Evolutionary conservation across 1,140 invertebrate genomes (phyloP).

Genomic region (Atopsyche davidsoni): DNA sequence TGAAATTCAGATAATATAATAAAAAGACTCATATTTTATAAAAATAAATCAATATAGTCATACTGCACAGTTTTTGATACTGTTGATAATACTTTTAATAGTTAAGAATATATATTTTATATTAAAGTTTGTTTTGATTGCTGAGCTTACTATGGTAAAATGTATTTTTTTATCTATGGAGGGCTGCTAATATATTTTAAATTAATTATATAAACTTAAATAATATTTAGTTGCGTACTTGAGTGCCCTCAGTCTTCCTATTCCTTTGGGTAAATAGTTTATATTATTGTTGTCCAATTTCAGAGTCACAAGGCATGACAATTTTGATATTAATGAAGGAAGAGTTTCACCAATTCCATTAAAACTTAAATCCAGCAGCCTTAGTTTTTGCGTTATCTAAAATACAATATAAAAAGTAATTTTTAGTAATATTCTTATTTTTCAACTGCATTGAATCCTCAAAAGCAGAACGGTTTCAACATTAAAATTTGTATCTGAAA

Average conservation of each 20-base stretch:
- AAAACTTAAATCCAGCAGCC: slow-evolving; percentile 17
- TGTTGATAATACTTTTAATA: neutral
- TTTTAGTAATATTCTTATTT: neutral
- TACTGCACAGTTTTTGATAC: too few relatives aligned
- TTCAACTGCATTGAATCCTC: neutral
- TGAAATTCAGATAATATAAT: neutral
- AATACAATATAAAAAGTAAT: slow-evolving; percentile 1
- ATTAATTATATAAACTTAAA: neutral
- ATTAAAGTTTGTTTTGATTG: too few relatives aligned
- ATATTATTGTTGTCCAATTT: slow-evolving; percentile 17
- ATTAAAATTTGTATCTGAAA: neutral
- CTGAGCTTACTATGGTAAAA: too few relatives aligned
- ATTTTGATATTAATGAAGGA: slow-evolving; percentile 6
- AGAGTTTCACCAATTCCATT: slow-evolving; percentile 5
- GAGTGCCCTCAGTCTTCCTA: slow-evolving; percentile 10
- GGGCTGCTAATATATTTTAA: too few relatives aligned
- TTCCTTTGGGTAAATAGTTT: slow-evolving; percentile 13
- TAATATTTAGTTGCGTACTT: slow-evolving; percentile 3
- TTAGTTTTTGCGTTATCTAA: slow-evolving; percentile 12
- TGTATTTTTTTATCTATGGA: too few relatives aligned
- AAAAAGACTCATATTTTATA: neutral
- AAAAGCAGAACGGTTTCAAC: neutral
- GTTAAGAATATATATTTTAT: neutral
- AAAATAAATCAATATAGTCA: neutral
- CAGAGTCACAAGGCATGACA: slow-evolving; percentile 11